These are phyloP conservation scores for Agrotis segetum DNA, from an alignment of 2,888 invertebrate genomes.

Conservation along the genomic window DNA sequence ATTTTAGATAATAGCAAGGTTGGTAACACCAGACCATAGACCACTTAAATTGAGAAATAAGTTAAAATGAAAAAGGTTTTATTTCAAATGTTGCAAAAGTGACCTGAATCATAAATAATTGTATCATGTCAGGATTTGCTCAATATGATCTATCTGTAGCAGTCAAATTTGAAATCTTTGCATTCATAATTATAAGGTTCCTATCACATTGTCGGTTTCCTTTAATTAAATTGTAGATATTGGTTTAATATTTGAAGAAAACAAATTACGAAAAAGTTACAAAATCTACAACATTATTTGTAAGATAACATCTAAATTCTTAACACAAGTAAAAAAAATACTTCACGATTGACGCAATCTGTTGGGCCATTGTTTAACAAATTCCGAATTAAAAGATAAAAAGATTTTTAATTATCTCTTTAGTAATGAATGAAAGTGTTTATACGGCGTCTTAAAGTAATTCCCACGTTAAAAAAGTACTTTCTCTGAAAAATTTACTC, in stretches of 20 bases:
- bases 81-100: neutral
- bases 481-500: conserved; percentile 48
- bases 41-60: conserved; percentile 26
- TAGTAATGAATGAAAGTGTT: conserved; percentile 41
- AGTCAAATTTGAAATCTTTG: neutral
- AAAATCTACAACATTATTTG: conserved; percentile 3
- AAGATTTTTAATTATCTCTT: conserved; percentile 33
- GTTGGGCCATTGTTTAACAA: conserved; percentile 46
- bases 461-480: conserved; percentile 51
- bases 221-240: neutral
- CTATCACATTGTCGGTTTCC: neutral
- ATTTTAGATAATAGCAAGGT: conserved; percentile 42
- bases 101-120: conserved; percentile 4
- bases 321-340: conserved; percentile 29
- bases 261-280: neutral
- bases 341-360: conserved; percentile 41
- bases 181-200: neutral
- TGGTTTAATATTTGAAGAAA: neutral
- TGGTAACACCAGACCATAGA: neutral
- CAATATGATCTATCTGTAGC: conserved; percentile 4
- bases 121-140: conserved; percentile 1
- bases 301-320: conserved; percentile 25
- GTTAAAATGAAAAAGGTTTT: conserved; percentile 3
- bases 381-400: conserved; percentile 29
- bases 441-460: conserved; percentile 6